Evolutionary conservation across 2,888 invertebrate species (phyloP).

Genomic region (Cataglyphis rosenhaueri): DNA sequence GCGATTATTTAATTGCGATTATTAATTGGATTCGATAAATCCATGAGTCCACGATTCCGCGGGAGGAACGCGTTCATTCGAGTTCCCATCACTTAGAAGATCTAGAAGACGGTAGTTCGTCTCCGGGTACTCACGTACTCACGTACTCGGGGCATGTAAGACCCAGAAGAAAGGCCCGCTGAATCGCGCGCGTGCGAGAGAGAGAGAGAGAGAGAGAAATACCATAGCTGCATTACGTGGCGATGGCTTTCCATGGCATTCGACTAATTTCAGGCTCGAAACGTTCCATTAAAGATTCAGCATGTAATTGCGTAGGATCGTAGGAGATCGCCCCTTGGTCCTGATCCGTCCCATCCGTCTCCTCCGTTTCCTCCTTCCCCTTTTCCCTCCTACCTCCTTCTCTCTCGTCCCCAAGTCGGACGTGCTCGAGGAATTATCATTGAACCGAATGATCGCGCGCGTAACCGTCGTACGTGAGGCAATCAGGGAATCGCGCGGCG

Average conservation of each 20-base stretch:
- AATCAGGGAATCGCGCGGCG: conserved; percentile 78
- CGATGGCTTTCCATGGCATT: conserved; percentile 84
- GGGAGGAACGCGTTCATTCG: background rate
- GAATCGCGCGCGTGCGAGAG: conserved; percentile 19
- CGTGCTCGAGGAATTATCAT: conserved; percentile 75
- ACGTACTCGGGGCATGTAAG: conserved; percentile 25
- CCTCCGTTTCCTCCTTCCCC: conserved; percentile 32
- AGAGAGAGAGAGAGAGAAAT: conserved; percentile 49
- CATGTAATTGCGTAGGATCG: conserved; percentile 85
- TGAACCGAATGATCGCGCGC: conserved; percentile 77
- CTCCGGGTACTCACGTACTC: conserved; percentile 26
- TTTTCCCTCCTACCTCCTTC: conserved; percentile 4
- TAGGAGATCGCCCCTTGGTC: conserved; percentile 71
- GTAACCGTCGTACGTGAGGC: conserved; percentile 77
- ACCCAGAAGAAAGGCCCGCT: conserved; percentile 38
- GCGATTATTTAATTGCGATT: background rate
- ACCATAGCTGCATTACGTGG: conserved; percentile 79
- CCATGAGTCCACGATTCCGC: background rate
- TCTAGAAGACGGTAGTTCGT: conserved; percentile 34
- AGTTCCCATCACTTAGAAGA: conserved; percentile 1
- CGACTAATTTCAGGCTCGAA: conserved; percentile 85
- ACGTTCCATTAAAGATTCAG: conserved; percentile 86
- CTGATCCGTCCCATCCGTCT: conserved; percentile 62
- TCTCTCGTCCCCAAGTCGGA: conserved; percentile 60
- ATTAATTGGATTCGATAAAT: background rate